Base-by-base conservation (phyloP, 2,888 invertebrate genomes). In the Chaetogeoica ovagalla region DNA sequence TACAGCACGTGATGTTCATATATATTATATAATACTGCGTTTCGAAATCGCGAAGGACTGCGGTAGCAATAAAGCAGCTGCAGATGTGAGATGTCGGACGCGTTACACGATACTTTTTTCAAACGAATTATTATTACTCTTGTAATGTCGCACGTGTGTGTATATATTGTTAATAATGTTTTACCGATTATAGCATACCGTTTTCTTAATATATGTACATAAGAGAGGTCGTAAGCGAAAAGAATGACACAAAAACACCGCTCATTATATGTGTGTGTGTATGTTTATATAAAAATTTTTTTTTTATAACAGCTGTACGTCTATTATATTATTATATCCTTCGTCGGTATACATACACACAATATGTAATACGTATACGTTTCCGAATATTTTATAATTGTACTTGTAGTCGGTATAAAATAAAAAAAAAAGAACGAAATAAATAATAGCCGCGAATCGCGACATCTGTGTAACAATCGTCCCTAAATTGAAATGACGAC, bases 381-480 rank as follows among this genome's bases (percentile, higher is more conserved):
- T 74, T 75, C 75, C 75, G 39, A 75, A 66, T 30, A 30, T 75
- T 57, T 75, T 57, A 57, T 9, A 39, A 66, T 13, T 43, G 23
- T 5, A 62, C 48, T 11, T 5, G 62, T 4, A 59, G 17, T 21
- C 4, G 11, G 48, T 48, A 48, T 15, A 11, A 48, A 48, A 13
- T 48, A 48, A 48, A 48, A 48, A 48, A 48, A 30, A 30, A 30
- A 30, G 4, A 30, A n/a, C n/a, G n/a, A 60, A 60, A 30, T 30
- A 30, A 55, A 68, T 68, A 68, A 68, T 68, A 48, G 76, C 59
- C 68, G 21, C 74, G 17, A 65, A 74, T 74, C 57, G 76, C 60
- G 60, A 76, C 76, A 76, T 76, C 43, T 76, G 76, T 60, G 68
- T n/a, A 76, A 76, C 76, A 76, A 76, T 66, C 37, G 74, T 74